These are phyloP conservation scores for Sclerodermus sp. DNA, from an alignment of 2,888 invertebrate genomes.

Conservation along the genomic window DNA sequence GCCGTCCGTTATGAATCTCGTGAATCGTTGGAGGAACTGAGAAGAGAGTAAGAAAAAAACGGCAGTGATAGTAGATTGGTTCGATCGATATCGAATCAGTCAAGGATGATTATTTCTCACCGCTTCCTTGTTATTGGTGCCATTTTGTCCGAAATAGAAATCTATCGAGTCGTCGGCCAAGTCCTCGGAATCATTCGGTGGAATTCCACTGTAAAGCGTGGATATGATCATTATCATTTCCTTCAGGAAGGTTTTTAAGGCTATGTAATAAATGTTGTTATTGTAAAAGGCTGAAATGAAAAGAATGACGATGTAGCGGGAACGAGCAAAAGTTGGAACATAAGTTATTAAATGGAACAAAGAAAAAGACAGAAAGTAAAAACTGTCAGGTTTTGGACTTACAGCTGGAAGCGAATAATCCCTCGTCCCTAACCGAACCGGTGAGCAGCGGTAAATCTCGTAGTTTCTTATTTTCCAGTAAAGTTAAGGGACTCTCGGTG, in stretches of 20 bases:
- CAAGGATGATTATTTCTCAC: conserved; percentile 15
- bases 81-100: background rate
- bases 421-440: conserved; percentile 30
- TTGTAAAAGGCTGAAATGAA: background rate
- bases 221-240: no score
- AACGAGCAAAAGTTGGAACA: no score
- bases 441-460: conserved; percentile 25
- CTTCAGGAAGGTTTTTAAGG: no score
- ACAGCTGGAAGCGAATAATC: conserved; percentile 22
- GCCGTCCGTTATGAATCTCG: conserved; percentile 19
- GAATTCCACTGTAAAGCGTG: no score
- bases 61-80: background rate
- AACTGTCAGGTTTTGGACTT: background rate
- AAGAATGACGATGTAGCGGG: background rate
- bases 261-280: background rate
- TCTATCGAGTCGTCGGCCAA: conserved; percentile 4
- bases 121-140: conserved; percentile 10
- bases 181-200: no score
- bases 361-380: no score
- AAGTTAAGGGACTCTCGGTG: conserved; percentile 19
- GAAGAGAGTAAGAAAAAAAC: conserved; percentile 3
- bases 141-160: conserved; percentile 18
- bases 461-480: conserved; percentile 15
- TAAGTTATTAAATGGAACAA: no score
- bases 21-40: conserved; percentile 19